Evolutionary conservation across 2,113 vertebrate genomes (phyloP), one percentile per base, ranked within the genome.

Genomic region (Murina feae): DNA sequence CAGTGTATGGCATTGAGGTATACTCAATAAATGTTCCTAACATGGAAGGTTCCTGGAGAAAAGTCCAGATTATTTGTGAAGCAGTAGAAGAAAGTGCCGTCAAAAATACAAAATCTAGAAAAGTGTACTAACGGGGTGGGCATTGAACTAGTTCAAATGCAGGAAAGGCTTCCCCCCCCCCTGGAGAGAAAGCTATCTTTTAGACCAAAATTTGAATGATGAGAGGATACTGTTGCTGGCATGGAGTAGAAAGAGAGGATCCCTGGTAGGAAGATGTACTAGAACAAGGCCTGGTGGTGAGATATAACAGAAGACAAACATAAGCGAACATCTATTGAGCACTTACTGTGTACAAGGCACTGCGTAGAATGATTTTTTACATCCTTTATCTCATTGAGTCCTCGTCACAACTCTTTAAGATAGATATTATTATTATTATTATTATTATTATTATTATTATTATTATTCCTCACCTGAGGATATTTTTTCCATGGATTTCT

Each of bases 51-150:
- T 65, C 20, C 18, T 93, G 44, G 37, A 87, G 69, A 90, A 84
- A 92, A 76, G 44, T 55, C 79, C 14, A 71, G 51, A 37, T 65
- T 88, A 39, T 37, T 55, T 79, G 86, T 65, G 63, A 92, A 87
- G 8, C 35, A 90, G n/a, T 78, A 32, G 28, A 80, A 83, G n/a
- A 60, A 83, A 32, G 6, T 66, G 4, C 10, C 28, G 37, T 72
- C 84, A 83, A 88, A 92, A 85, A 86, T 55, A 69, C 10, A 86
- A 95, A 91, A 92, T 69, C 20, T 74, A 76, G 49, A 85, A 80
- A 71, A 80, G 7, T 66, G 3, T 86, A 37, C 44, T 65, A 35
- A 83, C 42, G 37, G 23, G n/a, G n/a, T 53, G 37, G 58, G 4
- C 30, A 63, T 55, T 75, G 71, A 80, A 35, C 32, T 92, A 58